Evolutionary conservation across 2,888 invertebrate genomes (phyloP).

Genomic region (Spatulosminthurus flaviceps): DNA sequence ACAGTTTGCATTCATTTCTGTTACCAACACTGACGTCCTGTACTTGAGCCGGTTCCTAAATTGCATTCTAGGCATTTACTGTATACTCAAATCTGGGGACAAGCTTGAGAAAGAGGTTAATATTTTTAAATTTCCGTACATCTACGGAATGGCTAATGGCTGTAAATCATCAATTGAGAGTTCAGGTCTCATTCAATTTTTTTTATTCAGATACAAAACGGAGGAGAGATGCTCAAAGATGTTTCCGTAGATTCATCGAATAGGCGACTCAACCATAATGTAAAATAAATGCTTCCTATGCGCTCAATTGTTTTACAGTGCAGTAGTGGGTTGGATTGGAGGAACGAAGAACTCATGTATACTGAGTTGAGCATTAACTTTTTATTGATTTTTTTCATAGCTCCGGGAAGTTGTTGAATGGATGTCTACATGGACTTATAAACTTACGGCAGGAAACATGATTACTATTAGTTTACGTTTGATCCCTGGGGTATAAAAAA

Average conservation of each 20-base stretch:
- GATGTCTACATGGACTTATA: slow-evolving; percentile 2
- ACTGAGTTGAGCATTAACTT: no score
- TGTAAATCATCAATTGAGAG: no score
- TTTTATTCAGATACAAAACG: background rate
- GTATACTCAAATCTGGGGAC: background rate
- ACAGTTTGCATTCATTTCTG: background rate
- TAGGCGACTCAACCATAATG: background rate
- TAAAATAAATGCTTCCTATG: no score
- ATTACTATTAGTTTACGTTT: background rate
- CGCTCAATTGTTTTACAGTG: no score
- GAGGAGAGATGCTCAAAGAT: background rate
- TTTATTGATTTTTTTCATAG: background rate
- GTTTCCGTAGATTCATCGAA: background rate
- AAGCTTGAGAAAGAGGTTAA: background rate
- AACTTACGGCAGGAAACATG: background rate
- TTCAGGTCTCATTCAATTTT: no score
- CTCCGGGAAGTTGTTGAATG: background rate
- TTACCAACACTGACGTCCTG: background rate
- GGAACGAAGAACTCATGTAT: background rate
- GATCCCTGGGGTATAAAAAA: background rate
- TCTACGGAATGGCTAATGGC: no score
- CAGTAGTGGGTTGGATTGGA: no score
- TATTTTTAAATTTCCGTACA: background rate
- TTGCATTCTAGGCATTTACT: background rate
- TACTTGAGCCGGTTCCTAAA: background rate